Base-by-base conservation (phyloP, 1,140 invertebrate species). In the Bombus pyrosoma region DNA sequence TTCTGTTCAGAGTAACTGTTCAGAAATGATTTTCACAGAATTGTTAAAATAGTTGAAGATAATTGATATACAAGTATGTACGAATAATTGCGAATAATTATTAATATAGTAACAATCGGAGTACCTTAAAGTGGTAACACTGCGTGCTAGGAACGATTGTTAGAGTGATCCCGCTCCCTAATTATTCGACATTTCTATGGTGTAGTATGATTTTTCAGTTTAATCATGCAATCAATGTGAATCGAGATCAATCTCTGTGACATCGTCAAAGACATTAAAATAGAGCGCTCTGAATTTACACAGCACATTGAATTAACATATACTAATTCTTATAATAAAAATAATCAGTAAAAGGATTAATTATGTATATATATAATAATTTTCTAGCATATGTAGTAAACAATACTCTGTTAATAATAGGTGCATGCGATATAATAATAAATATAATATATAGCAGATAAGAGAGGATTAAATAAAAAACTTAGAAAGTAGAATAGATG, bases 401-500 rank as follows among this genome's bases (percentile, higher is more conserved):
- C 32, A 22, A n/a, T n/a, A 25, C 28, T 25, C 37, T 43, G 25
- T 32, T 47, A 53, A 53, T 32, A 69, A n/a, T 37, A 53, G 6
- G 10, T 18, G 13, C 39, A 59, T 25, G 22, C 32, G 32, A 47
- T 34, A 5, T 62, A 47, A 43, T 62, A 73, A 62, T 25, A 53
- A 59, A 59, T 32, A 37, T 15, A 62, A 9, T 37, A 34, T 62
- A 39, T 3, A 22, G 25, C 28, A n/a, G 62, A 41, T 34, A 82
- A 5, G 4, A 28, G n/a, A 32, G 34, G 9, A 32, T 81, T 12
- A 43, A 13, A 64, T 64, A n/a, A 37, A 28, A 66, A 53, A 18
- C 22, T 3, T 15, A 80, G 37, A n/a, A 75, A 57, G 74, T 68
- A 18, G 43, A 59, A 84, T 43, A 79, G 66, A 37, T 43, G 13